A percentile compares a stretch with the other conserved stretches of the same genome.
phyloP scores from a whole-genome alignment of 2,113 vertebrate genomes.

The Takifugu bimaculatus region DNA sequence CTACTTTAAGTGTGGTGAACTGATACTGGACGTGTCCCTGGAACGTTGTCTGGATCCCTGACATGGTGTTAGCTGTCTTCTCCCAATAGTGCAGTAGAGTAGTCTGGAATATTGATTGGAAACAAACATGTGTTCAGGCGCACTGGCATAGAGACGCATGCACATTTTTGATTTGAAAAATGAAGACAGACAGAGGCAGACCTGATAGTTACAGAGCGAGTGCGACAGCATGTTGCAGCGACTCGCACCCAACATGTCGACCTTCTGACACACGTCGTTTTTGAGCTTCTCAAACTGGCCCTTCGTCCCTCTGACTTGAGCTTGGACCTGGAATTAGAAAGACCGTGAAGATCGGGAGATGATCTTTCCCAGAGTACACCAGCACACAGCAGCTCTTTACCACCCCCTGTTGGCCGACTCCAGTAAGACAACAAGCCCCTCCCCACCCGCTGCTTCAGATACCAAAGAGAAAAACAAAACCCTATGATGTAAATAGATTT shows the following conservation, averaged over 20 bases:
- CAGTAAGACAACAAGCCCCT: too few relatives aligned
- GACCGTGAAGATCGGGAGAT: neutral
- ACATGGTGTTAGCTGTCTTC: slow-evolving; percentile 77
- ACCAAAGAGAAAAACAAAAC: too few relatives aligned
- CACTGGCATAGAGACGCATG: too few relatives aligned
- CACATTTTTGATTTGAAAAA: neutral
- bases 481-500: too few relatives aligned
- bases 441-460: too few relatives aligned
- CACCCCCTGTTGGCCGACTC: too few relatives aligned
- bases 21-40: slow-evolving; percentile 67
- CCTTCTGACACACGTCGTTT: slow-evolving; percentile 82
- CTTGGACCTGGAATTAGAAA: slow-evolving; percentile 69
- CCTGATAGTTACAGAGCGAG: slow-evolving; percentile 80
- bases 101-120: slow-evolving; percentile 63
- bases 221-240: slow-evolving; percentile 82
- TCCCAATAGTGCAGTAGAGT: slow-evolving; percentile 83
- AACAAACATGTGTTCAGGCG: neutral
- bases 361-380: neutral
- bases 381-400: too few relatives aligned
- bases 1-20: slow-evolving; percentile 76
- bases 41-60: slow-evolving; percentile 72
- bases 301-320: slow-evolving; percentile 80
- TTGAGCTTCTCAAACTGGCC: slow-evolving; percentile 82
- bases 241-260: slow-evolving; percentile 81
- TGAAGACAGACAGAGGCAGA: neutral